Evolutionary conservation across 2,113 vertebrate species (phyloP).

Genomic region (Micronycteris hirsuta): DNA sequence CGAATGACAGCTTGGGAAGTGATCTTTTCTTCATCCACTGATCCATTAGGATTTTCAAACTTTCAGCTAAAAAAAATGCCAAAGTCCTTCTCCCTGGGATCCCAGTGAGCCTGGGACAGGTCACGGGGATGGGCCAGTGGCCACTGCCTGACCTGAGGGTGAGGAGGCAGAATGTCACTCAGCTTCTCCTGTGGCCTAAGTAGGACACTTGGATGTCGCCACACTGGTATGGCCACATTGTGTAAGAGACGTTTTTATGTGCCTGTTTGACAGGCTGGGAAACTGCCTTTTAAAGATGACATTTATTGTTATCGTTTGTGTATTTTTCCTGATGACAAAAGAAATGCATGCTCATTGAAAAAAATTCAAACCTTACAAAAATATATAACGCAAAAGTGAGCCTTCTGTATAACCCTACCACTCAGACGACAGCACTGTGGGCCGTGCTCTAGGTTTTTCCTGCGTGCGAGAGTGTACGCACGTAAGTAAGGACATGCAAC

Average conservation of each 20-base stretch:
- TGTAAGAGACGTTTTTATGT: background rate
- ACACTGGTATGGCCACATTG: background rate
- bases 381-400: background rate
- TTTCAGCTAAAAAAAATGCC: background rate
- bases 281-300: background rate
- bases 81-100: background rate
- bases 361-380: background rate
- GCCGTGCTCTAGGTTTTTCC: background rate
- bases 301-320: background rate
- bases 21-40: background rate
- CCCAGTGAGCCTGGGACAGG: background rate
- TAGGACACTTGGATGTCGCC: background rate
- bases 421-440: background rate
- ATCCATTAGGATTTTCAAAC: background rate
- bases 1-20: background rate
- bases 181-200: background rate
- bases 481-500: background rate
- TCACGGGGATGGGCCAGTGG: background rate
- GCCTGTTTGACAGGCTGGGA: background rate
- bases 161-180: background rate
- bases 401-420: background rate
- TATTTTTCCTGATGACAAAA: slow-evolving; percentile 11
- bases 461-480: background rate
- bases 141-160: background rate
- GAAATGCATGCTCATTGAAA: background rate